Base-by-base conservation (phyloP, 2,888 invertebrate genomes). In the Chloroclysta siterata region DNA sequence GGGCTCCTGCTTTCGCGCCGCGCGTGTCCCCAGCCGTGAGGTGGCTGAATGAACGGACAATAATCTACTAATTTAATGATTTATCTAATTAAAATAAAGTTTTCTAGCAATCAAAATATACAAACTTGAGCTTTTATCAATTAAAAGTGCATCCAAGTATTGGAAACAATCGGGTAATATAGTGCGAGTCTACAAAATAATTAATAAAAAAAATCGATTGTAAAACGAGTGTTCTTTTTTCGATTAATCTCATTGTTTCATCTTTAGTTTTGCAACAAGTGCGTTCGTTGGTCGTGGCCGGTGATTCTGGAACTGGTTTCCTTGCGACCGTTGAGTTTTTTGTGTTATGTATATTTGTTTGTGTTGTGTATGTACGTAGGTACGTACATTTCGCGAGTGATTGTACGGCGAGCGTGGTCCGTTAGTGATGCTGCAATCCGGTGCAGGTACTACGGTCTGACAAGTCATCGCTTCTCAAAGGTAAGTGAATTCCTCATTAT, bases 241-340 rank as follows among this genome's bases (percentile, higher is more conserved):
- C 81, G 82, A 83, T 82, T 85, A 83, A 80, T 81, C 79, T 76
- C 77, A 76, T 75, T 74, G 78, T 81, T 79, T 81, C 79, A 77
- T 79, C 79, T 82, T 77, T 81, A 81, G 84, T 87, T 89, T 88
- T 88, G 85, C 90, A 87, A 89, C 85, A 88, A 88, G 86, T 88
- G 85, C 81, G 75, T 72, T 77, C 79, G 80, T 81, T 84, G 77
- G 76, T 76, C 75, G 83, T 83, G 80, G 39, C 77, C 76, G 77
- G 78, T 82, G 53, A 41, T 78, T 71, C 73, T 73, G 78, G 80
- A 89, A 91, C 89, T 80, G 87, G 91, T 90, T 91, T 83, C 78
- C 69, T 44, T 77, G 76, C 80, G 80, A 85, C 89, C 87, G 88
- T 89, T 88, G 83, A 77, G 82, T 87, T 87, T 88, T 86, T 87